Evolutionary conservation across 1,140 invertebrate species (phyloP).

Genomic region (Papilio helenus): DNA sequence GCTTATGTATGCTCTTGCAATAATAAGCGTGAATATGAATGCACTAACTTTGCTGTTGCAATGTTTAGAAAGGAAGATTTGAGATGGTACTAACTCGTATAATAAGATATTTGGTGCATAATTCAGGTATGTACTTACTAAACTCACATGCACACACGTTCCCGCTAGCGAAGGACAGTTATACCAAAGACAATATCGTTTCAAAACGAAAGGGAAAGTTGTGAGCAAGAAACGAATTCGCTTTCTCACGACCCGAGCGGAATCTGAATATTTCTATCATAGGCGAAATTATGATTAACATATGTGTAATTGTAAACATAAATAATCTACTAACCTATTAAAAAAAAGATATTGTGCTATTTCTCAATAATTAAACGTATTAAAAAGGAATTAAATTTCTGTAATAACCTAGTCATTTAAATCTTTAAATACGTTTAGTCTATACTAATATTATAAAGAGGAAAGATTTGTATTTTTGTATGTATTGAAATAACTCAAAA

Average conservation of each 20-base stretch:
- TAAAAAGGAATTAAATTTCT: too few relatives aligned
- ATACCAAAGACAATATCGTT: slow-evolving; percentile 36
- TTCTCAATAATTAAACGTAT: too few relatives aligned
- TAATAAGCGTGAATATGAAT: too few relatives aligned
- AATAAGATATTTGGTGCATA: background rate
- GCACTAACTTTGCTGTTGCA: background rate
- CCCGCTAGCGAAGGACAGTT: background rate
- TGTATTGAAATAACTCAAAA: too few relatives aligned
- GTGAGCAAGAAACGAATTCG: slow-evolving; percentile 42
- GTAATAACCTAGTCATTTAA: too few relatives aligned
- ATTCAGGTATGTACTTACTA: background rate
- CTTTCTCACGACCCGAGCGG: slow-evolving; percentile 46
- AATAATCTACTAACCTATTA: too few relatives aligned
- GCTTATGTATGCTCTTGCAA: too few relatives aligned
- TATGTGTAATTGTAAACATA: background rate
- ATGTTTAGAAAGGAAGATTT: background rate
- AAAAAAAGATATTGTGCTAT: too few relatives aligned
- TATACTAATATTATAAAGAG: too few relatives aligned
- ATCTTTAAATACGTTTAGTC: too few relatives aligned
- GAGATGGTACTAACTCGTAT: background rate
- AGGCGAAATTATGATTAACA: background rate
- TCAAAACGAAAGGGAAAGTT: slow-evolving; percentile 50
- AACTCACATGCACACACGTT: background rate
- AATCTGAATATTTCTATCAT: slow-evolving; percentile 24
- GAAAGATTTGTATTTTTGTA: too few relatives aligned